A percentile compares a stretch with the other conserved stretches of the same genome.
Conservation (phyloP, 2,113 vertebrate genomes). For the Neomonachus schauinslandi region DNA sequence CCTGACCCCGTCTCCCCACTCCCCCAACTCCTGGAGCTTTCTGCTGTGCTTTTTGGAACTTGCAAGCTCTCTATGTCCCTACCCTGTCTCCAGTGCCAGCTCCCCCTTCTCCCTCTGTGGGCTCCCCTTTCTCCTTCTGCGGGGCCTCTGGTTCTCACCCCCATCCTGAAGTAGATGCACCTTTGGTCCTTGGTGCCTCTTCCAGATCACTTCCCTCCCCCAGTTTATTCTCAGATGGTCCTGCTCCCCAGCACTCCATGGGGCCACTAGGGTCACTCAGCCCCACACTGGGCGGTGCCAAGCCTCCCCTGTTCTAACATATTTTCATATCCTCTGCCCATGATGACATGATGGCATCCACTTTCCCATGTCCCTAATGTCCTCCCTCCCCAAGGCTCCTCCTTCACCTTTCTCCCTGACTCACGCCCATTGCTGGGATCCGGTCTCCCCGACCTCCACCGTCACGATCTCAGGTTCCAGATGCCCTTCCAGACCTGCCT, state of each 20-base stretch:
- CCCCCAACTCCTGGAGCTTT: not conserved
- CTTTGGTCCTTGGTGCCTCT: too few species aligned
- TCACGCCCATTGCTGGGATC: not conserved
- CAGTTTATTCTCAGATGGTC: accelerated
- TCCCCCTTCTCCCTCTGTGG: not conserved
- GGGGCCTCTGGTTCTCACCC: not conserved
- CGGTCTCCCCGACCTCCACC: too few species aligned
- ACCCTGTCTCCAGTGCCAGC: accelerated
- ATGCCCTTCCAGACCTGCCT: not conserved
- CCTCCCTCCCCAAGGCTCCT: not conserved
- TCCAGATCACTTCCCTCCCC: not conserved
- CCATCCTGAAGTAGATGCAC: not conserved
- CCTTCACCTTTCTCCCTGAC: not conserved
- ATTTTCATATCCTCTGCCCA: not conserved
- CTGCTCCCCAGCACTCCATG: not conserved
- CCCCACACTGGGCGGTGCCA: not conserved
- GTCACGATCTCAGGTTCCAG: not conserved
- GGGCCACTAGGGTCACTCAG: accelerated
- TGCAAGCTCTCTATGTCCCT: too few species aligned
- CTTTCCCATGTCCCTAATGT: not conserved
- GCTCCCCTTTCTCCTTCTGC: too few species aligned
- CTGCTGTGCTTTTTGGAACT: not conserved
- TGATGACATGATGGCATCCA: not conserved
- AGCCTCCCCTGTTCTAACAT: not conserved
- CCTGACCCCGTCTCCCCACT: not conserved